Percentiles rank a stretch among this genome's conserved stretches.
Evolutionary conservation across 2,888 invertebrate species (phyloP).

Genomic region (Chelonus formosanus): DNA sequence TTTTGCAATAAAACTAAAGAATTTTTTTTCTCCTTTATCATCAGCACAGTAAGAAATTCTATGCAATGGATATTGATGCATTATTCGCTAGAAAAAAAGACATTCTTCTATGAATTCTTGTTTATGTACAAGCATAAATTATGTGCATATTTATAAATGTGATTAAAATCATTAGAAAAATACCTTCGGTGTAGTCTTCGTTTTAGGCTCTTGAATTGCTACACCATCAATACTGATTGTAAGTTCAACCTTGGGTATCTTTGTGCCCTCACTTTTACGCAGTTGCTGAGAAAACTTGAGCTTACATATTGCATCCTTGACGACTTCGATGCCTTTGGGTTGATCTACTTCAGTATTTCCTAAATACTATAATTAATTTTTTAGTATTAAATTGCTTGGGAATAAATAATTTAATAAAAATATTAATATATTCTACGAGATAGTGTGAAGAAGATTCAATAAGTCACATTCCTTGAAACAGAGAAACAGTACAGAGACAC

Average conservation of each 20-base stretch:
- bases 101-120: neutral
- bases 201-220: constrained; percentile 80
- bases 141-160: too few relatives aligned
- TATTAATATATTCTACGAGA: too few relatives aligned
- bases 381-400: neutral
- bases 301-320: constrained; percentile 96
- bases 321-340: constrained; percentile 97
- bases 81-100: constrained; percentile 69
- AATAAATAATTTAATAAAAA: too few relatives aligned
- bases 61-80: constrained; percentile 95
- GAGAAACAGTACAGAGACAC: too few relatives aligned
- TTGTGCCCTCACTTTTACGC: constrained; percentile 90
- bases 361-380: constrained; percentile 75
- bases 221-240: constrained; percentile 98
- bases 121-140: too few relatives aligned
- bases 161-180: neutral
- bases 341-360: constrained; percentile 95
- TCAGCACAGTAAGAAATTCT: constrained; percentile 99
- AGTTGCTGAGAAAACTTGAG: constrained; percentile 93
- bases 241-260: constrained; percentile 90
- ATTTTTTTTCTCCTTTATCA: constrained; percentile 97
- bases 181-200: constrained; percentile 63
- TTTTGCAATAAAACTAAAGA: constrained; percentile 95
- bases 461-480: too few relatives aligned
- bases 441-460: too few relatives aligned